Evolutionary conservation across 2,113 vertebrate genomes (phyloP), one percentile per base, ranked within the genome.

Genomic region (Anolis sagrei): DNA sequence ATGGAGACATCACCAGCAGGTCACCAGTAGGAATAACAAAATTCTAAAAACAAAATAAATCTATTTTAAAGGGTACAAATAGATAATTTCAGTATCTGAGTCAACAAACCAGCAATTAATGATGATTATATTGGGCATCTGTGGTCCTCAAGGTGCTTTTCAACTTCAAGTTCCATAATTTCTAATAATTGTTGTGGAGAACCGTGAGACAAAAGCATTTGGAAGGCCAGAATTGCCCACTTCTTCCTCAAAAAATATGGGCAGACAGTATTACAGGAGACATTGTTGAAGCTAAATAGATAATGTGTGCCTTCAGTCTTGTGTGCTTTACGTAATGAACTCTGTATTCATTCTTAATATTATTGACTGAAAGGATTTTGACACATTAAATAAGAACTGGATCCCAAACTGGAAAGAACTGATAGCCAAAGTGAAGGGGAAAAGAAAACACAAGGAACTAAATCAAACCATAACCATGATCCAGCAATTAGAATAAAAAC

Each of bases 1-100:
- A 98, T 0, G 97, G 97, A 9, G 97, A 98, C 90, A 97, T 32
- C 95, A 97, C 96, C 90, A 98, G 76, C 89, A 97, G 89, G 90
- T 98, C 97, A 58, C 97, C 97, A 83, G 96, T 84, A 92, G 97
- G 97, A 72, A 98, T 3, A 0, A 86, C 94, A 68, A 96, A 97
- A 93, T 95, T 96, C 97, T 98, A 92, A 78, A 93, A 94, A 4
- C 82, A 85, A 78, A 76, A 94, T 44, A 13, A 93, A 90, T 93
- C 90, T 62, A 23, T 1, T 82, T 66, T 79, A 25, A 79, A 82
- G 70, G 51, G 81, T 86, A 85, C 1, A 78, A 49, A 49, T 11
- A 19, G 5, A 79, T 82, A 83, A 87, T 8, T 72, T 39, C 51
- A 36, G 73, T 10, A 39, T 39, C 11, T 1, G 21, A 29, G 21